Percentiles rank a stretch among this genome's conserved stretches.
Evolutionary conservation across 2,113 vertebrate genomes (phyloP).

Genomic region (Cephalopholis sonnerati): DNA sequence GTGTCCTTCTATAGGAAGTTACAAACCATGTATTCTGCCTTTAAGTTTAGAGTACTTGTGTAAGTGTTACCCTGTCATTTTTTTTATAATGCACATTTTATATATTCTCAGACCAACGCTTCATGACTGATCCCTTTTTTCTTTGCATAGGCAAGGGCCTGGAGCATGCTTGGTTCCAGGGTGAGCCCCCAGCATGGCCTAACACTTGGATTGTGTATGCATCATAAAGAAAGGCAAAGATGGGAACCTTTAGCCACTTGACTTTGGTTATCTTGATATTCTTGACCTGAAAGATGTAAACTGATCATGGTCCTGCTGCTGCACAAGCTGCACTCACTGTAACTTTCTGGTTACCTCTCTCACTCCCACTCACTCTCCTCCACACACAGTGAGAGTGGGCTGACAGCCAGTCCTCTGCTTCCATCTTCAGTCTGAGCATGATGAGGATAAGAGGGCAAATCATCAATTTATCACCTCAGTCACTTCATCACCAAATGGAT

Average conservation of each 20-base stretch:
- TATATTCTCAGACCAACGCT: too few relatives aligned
- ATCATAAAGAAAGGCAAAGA: too few relatives aligned
- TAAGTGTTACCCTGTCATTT: too few relatives aligned
- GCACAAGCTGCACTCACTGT: background rate
- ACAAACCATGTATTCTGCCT: too few relatives aligned
- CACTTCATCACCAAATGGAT: background rate
- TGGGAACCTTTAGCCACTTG: background rate
- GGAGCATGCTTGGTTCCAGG: too few relatives aligned
- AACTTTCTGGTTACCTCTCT: background rate
- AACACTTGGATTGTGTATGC: too few relatives aligned
- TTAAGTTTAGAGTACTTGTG: too few relatives aligned
- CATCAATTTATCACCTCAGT: background rate
- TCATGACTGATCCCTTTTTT: too few relatives aligned
- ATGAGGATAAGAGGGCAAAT: background rate
- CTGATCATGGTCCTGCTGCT: background rate
- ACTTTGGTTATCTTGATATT: background rate
- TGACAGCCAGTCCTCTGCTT: constrained; percentile 4
- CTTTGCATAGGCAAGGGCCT: too few relatives aligned
- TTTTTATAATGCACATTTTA: too few relatives aligned
- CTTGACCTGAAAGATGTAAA: background rate
- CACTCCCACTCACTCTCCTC: background rate
- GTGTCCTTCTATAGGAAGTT: too few relatives aligned
- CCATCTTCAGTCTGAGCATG: constrained; percentile 1
- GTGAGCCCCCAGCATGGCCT: too few relatives aligned
- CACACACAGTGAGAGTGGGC: background rate